A percentile compares a stretch with the other conserved stretches of the same genome.
These are phyloP conservation scores for Brachionus angularis DNA, from an alignment of 1,140 invertebrate genomes.

Conservation along the genomic window DNA sequence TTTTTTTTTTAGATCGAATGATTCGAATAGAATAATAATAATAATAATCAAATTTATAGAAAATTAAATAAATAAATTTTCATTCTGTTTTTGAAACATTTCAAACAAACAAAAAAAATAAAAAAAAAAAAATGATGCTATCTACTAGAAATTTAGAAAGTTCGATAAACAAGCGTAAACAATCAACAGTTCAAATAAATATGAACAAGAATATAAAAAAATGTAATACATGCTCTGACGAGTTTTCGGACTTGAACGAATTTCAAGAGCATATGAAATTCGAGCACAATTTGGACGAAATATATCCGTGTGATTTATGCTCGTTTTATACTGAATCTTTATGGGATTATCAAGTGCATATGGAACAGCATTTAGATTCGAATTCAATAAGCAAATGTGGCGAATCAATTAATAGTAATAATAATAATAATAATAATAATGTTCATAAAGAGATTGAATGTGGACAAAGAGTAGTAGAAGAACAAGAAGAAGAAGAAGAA, in stretches of 20 bases:
- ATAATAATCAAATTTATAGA: too few relatives aligned
- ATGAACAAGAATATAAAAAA: too few relatives aligned
- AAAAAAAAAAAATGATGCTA: conserved; percentile 3
- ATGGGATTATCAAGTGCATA: conserved; percentile 42
- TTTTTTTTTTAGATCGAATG: too few relatives aligned
- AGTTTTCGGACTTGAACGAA: conserved; percentile 23
- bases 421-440: too few relatives aligned
- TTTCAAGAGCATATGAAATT: conserved; percentile 42
- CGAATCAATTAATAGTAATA: too few relatives aligned
- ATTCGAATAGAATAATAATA: too few relatives aligned
- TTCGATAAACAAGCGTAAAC: conserved; percentile 17
- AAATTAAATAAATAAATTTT: too few relatives aligned
- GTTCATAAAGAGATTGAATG: too few relatives aligned
- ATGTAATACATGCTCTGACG: conserved; percentile 35
- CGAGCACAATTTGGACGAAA: conserved; percentile 33
- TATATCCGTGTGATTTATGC: conserved; percentile 40
- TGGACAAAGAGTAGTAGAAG: background rate
- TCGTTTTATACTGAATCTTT: conserved; percentile 31
- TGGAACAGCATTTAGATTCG: too few relatives aligned
- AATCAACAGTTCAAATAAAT: background rate
- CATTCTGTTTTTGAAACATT: background rate
- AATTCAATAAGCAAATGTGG: too few relatives aligned
- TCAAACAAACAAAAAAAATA: background rate
- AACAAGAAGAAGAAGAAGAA: background rate
- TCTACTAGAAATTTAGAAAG: background rate